phyloP scores from a whole-genome alignment of 2,797 vertebrate species.

The Tachyglossus aculeatus region DNA sequence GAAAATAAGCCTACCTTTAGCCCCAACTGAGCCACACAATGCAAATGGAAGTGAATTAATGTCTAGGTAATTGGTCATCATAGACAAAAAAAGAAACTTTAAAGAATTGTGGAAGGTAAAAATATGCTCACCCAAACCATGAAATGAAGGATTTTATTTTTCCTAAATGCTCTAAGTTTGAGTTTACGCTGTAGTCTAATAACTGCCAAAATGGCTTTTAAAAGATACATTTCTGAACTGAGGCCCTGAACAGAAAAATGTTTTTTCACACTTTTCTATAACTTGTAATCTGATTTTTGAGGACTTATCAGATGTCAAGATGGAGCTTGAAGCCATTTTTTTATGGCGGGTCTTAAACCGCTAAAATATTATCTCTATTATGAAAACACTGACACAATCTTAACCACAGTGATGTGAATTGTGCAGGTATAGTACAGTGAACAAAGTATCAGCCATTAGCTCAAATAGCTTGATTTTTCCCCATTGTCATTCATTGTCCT shows the following conservation, averaged over 20 bases:
- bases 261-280: conserved; percentile 16
- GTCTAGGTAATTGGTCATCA: background rate
- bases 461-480: conserved; percentile 53
- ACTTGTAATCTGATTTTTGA: conserved; percentile 48
- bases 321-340: conserved; percentile 52
- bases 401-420: conserved; percentile 28
- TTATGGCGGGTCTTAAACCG: conserved; percentile 56
- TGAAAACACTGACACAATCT: conserved; percentile 44
- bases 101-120: conserved; percentile 18
- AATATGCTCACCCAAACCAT: background rate
- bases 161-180: background rate
- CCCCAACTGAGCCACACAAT: background rate
- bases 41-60: too few species aligned
- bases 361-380: conserved; percentile 54
- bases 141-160: conserved; percentile 17
- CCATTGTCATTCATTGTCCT: conserved; percentile 42
- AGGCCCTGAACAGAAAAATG: conserved; percentile 23
- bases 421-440: conserved; percentile 38
- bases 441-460: conserved; percentile 54
- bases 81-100: background rate
- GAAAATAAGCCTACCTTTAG: conserved; percentile 14
- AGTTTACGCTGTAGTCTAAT: conserved; percentile 2
- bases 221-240: conserved; percentile 24
- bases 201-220: conserved; percentile 20
- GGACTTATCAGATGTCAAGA: conserved; percentile 52